Base-by-base conservation (phyloP, 2,113 vertebrate genomes). In the Peromyscus maniculatus region DNA sequence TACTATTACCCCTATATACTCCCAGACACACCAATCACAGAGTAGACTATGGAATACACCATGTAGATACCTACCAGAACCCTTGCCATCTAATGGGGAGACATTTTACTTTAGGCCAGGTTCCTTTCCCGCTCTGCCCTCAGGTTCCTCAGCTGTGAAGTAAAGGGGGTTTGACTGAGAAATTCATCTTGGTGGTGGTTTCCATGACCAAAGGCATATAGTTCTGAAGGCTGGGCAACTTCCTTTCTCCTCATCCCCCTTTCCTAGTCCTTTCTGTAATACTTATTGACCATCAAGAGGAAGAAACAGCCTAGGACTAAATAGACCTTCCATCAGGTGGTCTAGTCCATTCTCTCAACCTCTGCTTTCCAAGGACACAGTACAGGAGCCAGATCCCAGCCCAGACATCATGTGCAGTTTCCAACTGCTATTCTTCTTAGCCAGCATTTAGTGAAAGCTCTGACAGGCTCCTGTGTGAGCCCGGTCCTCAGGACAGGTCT, bases 401-500 rank as follows among this genome's bases (percentile, higher is more conserved):
- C 8, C 22, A 26, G 49, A 24, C 36, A 3, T 21, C 39, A 33
- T 1, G 0, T 12, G 3, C 0, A 4, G 46, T 3, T 5, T 9
- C 3, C 17, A 12, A 31, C n/a, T 62, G 66, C 66, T 10, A 0
- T 8, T 59, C 49, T 19, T 13, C 36, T 31, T 3, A 33, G 31
- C 39, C 57, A 21, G 0, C 64, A 15, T 2, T 52, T 12, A 22
- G 0, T 22, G 11, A 43, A 31, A 0, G 0, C 31, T 43, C 6
- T 9, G 5, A 59, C 36, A 10, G 28, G 52, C 52, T 59, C 36
- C 33, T 43, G 0, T 6, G 21, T 21, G 55, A 36, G 24, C 74
- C 28, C 55, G 33, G 21, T 55, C 36, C 28, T 87, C 33, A 15
- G 62, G 46, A 39, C 21, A 62, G 49, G 59, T 33, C 78, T 78